Evolutionary conservation across 2,888 invertebrate species (phyloP).

Genomic region (Pristionchus entomophagus): DNA sequence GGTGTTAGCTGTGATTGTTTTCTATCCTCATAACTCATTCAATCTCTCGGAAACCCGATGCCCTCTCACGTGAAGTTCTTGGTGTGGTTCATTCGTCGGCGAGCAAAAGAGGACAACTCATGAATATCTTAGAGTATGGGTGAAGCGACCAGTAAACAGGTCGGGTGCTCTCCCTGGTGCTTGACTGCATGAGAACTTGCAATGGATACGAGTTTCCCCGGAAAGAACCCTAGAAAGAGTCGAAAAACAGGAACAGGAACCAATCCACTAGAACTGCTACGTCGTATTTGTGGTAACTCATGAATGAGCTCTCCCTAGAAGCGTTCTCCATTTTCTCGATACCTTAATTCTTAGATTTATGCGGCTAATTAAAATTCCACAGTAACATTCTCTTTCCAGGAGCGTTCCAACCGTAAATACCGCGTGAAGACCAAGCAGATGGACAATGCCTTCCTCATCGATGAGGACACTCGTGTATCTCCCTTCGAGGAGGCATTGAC

Average conservation of each 20-base stretch:
- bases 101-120: neutral
- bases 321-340: neutral
- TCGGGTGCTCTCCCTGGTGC: neutral
- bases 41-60: neutral
- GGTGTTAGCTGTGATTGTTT: neutral
- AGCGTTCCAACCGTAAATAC: constrained; percentile 12
- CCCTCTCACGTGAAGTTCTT: neutral
- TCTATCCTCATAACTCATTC: neutral
- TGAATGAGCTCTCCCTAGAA: neutral
- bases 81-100: neutral
- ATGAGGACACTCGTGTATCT: constrained; percentile 61
- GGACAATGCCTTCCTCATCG: constrained; percentile 63
- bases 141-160: constrained; percentile 3
- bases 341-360: no score
- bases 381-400: neutral
- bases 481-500: constrained; percentile 58
- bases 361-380: no score
- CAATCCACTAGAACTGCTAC: neutral
- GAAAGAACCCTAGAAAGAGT: no score
- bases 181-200: neutral
- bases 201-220: neutral
- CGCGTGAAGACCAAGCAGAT: constrained; percentile 39
- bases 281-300: neutral
- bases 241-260: no score
- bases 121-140: neutral